Conservation (phyloP, 2,113 vertebrate genomes). For the Nesoenas mayeri region DNA sequence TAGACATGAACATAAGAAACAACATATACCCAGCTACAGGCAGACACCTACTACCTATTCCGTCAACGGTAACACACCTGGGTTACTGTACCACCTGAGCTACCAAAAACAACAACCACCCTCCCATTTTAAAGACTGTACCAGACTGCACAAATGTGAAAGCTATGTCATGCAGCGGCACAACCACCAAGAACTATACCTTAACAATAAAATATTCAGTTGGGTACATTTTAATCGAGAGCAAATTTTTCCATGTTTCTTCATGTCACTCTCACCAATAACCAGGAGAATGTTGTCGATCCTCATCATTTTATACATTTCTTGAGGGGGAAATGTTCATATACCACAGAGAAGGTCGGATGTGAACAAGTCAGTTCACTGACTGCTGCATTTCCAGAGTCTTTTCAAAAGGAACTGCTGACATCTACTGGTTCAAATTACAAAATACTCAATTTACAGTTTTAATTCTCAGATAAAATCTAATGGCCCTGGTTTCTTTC, state of each 20-base stretch:
- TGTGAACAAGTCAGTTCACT: background rate
- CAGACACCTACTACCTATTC: background rate
- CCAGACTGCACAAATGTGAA: background rate
- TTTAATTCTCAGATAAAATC: constrained; percentile 3
- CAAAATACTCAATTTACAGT: background rate
- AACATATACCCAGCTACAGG: background rate
- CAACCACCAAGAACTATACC: background rate
- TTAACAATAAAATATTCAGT: background rate
- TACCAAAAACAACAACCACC: background rate
- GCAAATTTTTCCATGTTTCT: background rate
- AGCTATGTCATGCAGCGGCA: background rate
- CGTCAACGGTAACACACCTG: background rate
- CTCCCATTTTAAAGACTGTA: background rate
- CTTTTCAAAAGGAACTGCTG: constrained; percentile 70
- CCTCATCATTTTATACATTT: background rate
- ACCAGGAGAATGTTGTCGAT: background rate
- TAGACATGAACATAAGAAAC: background rate
- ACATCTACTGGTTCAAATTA: constrained; percentile 63
- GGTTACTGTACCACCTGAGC: background rate
- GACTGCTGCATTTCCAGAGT: background rate
- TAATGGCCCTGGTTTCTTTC: background rate
- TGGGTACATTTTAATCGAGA: background rate
- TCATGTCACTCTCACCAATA: background rate
- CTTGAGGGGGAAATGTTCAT: background rate
- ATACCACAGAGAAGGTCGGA: constrained; percentile 4